Evolutionary conservation across 64 coral and sea anemone species (phyloP), one percentile per base, ranked within the genome.

Genomic region (Montipora sp.): DNA sequence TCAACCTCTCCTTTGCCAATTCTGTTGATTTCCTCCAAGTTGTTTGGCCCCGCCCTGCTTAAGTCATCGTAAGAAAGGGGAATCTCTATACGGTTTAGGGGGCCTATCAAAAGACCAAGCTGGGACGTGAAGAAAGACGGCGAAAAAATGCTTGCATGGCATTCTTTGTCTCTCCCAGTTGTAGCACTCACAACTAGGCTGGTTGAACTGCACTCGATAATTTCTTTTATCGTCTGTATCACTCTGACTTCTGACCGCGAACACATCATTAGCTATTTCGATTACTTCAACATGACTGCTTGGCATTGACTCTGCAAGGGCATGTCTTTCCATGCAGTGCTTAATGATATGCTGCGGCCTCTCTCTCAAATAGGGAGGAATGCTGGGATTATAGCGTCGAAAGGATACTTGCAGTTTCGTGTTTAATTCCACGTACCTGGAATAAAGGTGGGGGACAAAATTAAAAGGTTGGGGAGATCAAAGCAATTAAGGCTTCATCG

Each of bases 71-170:
- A 92, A 75, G 63, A 87, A 92, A 7, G 91, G 91, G 14, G 91
- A 92, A 72, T 87, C 47, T 79, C 70, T 61, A 63, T 92, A 92
- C 48, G 48, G n/a, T 43, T 58, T 51, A 67, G 91, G 61, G 9
- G 83, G 89, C n/a, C 69, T 91, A 23, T 87, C 83, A 61, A 76
- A 73, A 8, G 74, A 50, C 91, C 91, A 92, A 8, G 36, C 44
- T 14, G 75, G 76, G 63, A 79, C 5, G 77, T 93, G 83, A 44
- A 18, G 57, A 77, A 93, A 93, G 2, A 93, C 83, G 69, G 91
- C 91, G n/a, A 80, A 87, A n/a, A 93, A 93, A 58, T 93, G 82
- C 48, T 93, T 93, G 83, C 90, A 87, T 47, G 91, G 87, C 10
- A 77, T 43, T 19, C 87, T 18, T 2, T 77, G 65, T 61, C 84